A percentile compares a stretch with the other conserved stretches of the same genome.
These are phyloP conservation scores for Andrena minutula DNA, from an alignment of 2,888 invertebrate genomes.

Conservation along the genomic window DNA sequence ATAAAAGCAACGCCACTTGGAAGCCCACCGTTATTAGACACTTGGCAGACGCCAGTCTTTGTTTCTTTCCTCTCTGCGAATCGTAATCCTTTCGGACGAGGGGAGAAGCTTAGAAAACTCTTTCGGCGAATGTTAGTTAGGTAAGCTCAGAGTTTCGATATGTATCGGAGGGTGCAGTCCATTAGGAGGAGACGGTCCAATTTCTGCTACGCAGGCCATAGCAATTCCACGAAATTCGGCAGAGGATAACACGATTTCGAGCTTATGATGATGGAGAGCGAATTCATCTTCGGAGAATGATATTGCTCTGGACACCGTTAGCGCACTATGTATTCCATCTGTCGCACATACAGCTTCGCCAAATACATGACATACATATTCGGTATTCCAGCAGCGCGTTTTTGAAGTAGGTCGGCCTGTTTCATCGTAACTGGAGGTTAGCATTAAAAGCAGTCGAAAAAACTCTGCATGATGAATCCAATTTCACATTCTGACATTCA, in stretches of 20 bases:
- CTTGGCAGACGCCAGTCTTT: constrained; percentile 16
- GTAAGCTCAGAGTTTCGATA: too few relatives aligned
- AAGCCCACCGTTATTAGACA: constrained; percentile 18
- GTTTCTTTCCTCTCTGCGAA: neutral
- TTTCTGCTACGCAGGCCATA: neutral
- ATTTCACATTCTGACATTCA: neutral
- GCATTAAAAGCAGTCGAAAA: constrained; percentile 21
- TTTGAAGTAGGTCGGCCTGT: constrained; percentile 3
- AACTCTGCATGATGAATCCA: constrained; percentile 19
- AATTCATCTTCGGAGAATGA: constrained; percentile 66
- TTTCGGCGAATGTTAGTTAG: too few relatives aligned
- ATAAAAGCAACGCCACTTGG: constrained; percentile 42
- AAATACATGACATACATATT: neutral
- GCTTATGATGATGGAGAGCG: constrained; percentile 62
- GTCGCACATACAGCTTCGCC: constrained; percentile 24
- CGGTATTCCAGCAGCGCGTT: neutral
- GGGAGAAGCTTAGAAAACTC: neutral
- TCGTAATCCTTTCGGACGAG: neutral
- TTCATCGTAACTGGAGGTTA: neutral
- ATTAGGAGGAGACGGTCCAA: neutral
- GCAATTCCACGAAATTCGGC: constrained; percentile 61
- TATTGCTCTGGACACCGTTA: constrained; percentile 48
- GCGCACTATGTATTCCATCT: constrained; percentile 57
- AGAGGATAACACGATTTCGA: constrained; percentile 68
- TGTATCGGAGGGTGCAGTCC: neutral